Conservation (phyloP, 1,140 invertebrate genomes). For the Oreohelix idahoensis region DNA sequence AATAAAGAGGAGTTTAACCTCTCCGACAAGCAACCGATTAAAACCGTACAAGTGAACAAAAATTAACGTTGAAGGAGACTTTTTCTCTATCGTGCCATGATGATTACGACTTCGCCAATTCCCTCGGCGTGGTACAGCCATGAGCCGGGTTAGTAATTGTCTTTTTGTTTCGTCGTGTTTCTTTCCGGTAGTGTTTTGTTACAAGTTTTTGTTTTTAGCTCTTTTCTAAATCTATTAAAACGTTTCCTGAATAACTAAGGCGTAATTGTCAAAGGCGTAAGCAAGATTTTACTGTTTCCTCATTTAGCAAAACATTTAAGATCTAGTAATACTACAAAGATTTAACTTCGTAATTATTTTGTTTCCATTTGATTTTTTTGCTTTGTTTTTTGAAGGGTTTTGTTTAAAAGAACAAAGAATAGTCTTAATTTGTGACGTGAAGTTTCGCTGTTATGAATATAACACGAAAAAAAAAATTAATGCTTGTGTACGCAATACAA, state of each 20-base stretch:
- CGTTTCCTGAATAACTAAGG: not conserved
- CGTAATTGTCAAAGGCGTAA: not conserved
- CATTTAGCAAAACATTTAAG: not conserved
- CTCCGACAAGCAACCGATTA: conserved; percentile 1
- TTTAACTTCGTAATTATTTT: not conserved
- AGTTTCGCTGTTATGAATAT: no score
- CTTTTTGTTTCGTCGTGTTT: not conserved
- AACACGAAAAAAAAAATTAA: no score
- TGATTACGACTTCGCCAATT: not conserved
- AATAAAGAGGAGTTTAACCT: conserved; percentile 14
- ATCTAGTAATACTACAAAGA: not conserved
- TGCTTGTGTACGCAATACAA: no score
- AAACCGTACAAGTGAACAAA: conserved; percentile 12
- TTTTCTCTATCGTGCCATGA: not conserved
- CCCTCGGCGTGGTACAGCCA: not conserved
- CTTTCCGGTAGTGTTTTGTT: conserved; percentile 8
- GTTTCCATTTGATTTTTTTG: not conserved
- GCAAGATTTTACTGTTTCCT: not conserved
- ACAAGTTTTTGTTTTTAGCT: not conserved
- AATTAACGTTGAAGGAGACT: not conserved
- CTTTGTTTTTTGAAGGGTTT: not conserved
- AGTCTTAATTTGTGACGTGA: no score
- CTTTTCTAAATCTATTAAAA: not conserved
- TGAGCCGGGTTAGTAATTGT: not conserved
- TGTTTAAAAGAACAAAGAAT: not conserved